These are phyloP conservation scores for Gyrodactylus bullatarudis DNA, from an alignment of 1,140 invertebrate genomes.

Conservation along the genomic window DNA sequence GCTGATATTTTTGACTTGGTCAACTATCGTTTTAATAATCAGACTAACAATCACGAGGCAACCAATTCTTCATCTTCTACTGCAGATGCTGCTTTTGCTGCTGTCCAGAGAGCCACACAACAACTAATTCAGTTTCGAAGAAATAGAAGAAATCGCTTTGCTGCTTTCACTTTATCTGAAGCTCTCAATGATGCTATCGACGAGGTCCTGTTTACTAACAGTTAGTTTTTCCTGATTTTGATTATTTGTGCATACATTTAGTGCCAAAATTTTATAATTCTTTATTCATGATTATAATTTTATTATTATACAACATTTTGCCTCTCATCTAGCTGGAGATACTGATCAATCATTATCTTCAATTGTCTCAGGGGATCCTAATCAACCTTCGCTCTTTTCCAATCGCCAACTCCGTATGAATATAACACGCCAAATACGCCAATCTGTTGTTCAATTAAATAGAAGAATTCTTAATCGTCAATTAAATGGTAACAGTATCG, in stretches of 20 bases:
- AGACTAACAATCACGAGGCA: not conserved
- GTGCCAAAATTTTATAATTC: too few species aligned
- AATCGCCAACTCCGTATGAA: too few species aligned
- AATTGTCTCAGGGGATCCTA: too few species aligned
- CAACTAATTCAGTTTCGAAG: not conserved
- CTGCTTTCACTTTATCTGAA: not conserved
- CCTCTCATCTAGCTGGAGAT: too few species aligned
- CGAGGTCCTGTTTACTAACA: not conserved
- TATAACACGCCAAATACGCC: not conserved
- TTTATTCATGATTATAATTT: too few species aligned
- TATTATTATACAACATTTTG: too few species aligned
- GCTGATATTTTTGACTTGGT: not conserved
- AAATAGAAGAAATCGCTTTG: not conserved
- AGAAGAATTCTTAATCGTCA: not conserved
- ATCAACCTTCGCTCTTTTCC: too few species aligned
- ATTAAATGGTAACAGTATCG: not conserved
- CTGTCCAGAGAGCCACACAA: not conserved
- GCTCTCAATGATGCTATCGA: not conserved
- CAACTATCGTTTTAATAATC: not conserved
- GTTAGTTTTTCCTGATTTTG: not conserved
- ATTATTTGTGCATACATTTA: not conserved
- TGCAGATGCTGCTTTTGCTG: not conserved
- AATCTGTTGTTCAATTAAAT: not conserved
- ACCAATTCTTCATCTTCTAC: not conserved
- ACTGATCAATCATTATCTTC: too few species aligned